Evolutionary conservation across 2,113 vertebrate species (phyloP).

Genomic region (Pollimyrus isidori): DNA sequence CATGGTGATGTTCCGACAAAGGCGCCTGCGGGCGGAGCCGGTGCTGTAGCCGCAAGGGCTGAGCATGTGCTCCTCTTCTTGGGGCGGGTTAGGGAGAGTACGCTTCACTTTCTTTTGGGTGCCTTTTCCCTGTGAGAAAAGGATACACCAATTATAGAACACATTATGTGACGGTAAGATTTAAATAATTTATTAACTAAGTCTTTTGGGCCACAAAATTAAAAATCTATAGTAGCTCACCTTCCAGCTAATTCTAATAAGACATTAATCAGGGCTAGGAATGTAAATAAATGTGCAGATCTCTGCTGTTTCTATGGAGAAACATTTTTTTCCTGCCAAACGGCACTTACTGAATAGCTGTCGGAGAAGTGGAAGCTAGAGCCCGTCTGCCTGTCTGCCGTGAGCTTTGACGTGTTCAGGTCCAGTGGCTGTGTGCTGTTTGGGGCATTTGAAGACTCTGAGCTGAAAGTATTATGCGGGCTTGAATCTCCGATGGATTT

Average conservation of each 20-base stretch:
- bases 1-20: slow-evolving; percentile 92
- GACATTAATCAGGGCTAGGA: neutral
- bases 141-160: neutral
- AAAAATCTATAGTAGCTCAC: neutral
- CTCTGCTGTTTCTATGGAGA: neutral
- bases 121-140: slow-evolving; percentile 66
- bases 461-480: slow-evolving; percentile 75
- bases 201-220: neutral
- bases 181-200: neutral
- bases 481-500: slow-evolving; percentile 83
- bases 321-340: neutral
- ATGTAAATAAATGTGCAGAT: neutral
- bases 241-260: neutral
- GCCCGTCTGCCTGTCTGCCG: slow-evolving; percentile 81
- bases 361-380: slow-evolving; percentile 81
- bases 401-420: slow-evolving; percentile 91
- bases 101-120: slow-evolving; percentile 95
- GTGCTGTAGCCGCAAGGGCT: slow-evolving; percentile 70
- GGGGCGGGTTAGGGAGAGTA: slow-evolving; percentile 91
- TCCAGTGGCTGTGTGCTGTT: slow-evolving; percentile 93
- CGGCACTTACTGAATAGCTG: slow-evolving; percentile 76
- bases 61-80: slow-evolving; percentile 73
- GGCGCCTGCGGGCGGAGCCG: slow-evolving; percentile 80
- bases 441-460: slow-evolving; percentile 69
- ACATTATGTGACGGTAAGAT: neutral